Evolutionary conservation across 2,888 invertebrate species (phyloP), one percentile per base, ranked within the genome.

Genomic region (Cheilosia impressa): DNA sequence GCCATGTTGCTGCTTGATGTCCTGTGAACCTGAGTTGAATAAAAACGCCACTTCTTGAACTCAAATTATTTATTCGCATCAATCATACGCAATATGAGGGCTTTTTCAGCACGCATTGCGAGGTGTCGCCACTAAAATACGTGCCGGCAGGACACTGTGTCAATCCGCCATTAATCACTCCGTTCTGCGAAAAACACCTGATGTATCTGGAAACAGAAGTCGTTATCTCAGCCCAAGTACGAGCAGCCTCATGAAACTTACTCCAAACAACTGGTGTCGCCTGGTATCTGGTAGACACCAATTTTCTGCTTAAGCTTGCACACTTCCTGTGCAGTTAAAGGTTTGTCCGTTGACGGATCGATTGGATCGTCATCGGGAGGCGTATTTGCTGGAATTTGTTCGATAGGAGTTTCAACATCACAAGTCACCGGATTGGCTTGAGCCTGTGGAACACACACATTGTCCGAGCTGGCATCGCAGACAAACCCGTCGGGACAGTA

Each of bases 271-370:
- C 78, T 87, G 2, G 75, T 76, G 87, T 91, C 91, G 3, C 83
- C 76, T 0, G 91, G 91, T 7, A 88, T 63, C 0, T 88, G 89
- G 87, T 88, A 91, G 27, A 91, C 88, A 0, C 91, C 91, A 4
- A 88, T 65, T 13, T 73, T 68, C 0, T 76, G 81, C 19, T 63
- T 60, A 13, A 76, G 68, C 7, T 73, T 62, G 45, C 91, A 91
- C 0, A 91, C 76, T 13, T 90, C 87, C 22, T 87, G 77, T 0
- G 90, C 89, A 1, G 89, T 89, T 17, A 75, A 4, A 2, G 87
- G 27, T 4, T 15, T 52, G n/a, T 66, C 41, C 22, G 52, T 53
- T 17, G 66, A 15, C 1, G 45, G 9, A 17, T 0, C 13, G 22
- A 13, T 47, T 15, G 72, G 38, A 13, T 55, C 41, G 10, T 22